Base-by-base conservation (phyloP, 2,113 vertebrate genomes). In the Malurus cyaneus region DNA sequence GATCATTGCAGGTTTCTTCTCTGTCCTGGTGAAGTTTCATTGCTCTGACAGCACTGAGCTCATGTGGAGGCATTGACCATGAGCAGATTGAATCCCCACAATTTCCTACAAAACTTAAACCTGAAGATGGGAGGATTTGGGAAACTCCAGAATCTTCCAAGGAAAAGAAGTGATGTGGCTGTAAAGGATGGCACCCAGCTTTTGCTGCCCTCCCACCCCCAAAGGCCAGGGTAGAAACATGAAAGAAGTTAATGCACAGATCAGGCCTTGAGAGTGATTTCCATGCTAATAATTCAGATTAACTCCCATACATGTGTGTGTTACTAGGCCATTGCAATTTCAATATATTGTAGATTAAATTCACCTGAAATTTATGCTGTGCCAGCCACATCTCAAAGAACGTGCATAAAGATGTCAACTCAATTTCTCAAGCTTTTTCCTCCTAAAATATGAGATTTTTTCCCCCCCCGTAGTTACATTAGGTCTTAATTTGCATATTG, bases 131-230 rank as follows among this genome's bases (percentile, higher is more conserved):
- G 29, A 70, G 85, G 76, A 9, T 34, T n/a, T 80, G 39, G 24
- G 49, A 66, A 88, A 61, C 9, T 71, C 23, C 65, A 49, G 49
- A 21, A 73, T 44, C 36, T 62, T 78, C 50, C 36, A 59, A 28
- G 60, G 25, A 1, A 59, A 39, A 78, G 28, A 28, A 1, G 13
- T 3, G 64, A 24, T 7, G 19, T 11, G 11, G 10, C 6, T 66
- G 18, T 42, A 34, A 17, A 54, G 56, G 67, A 31, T 24, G 1
- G 14, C 34, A 17, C 15, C 0, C 4, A 18, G 28, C 13, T 49
- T 69, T 31, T 47, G 14, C 66, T 76, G 34, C 16, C 16, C 53
- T 5, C 5, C 3, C 3, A 3, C 6, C 2, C 2, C 1, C 0
- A 8, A n/a, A 76, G 32, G 13, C 14, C 60, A 18, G 26, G 9